Conservation (phyloP, 1,140 invertebrate genomes). For the Zelostemma sp. region DNA sequence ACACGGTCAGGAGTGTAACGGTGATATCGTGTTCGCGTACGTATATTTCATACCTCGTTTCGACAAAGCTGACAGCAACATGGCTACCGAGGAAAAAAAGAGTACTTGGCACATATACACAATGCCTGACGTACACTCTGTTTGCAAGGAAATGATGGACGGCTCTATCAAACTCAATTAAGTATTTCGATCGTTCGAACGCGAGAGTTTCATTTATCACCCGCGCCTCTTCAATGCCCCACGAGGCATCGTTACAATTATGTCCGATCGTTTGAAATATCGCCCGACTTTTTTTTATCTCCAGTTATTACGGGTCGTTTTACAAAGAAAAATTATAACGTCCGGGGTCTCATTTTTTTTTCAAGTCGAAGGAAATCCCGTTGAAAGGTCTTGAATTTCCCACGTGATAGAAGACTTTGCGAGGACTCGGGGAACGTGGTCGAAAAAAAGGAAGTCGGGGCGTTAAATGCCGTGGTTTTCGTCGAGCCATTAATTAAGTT, state of each 20-base stretch:
- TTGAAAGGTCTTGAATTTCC: slow-evolving; percentile 13
- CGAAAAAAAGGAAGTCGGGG: slow-evolving; percentile 34
- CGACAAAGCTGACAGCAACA: slow-evolving; percentile 33
- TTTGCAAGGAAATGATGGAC: background rate
- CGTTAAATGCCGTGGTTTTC: slow-evolving; percentile 51
- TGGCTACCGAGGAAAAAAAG: slow-evolving; percentile 32
- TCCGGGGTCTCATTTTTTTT: background rate
- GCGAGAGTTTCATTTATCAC: background rate
- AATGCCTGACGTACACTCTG: background rate
- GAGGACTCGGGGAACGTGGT: background rate
- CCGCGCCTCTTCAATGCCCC: too few relatives aligned
- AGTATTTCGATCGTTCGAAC: background rate
- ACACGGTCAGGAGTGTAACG: slow-evolving; percentile 32
- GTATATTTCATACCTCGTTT: slow-evolving; percentile 19
- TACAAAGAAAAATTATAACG: background rate
- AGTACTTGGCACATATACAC: background rate
- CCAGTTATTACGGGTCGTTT: background rate
- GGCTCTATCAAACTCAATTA: background rate
- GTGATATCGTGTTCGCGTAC: slow-evolving; percentile 31
- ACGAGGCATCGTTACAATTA: too few relatives aligned
- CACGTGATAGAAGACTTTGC: slow-evolving; percentile 15
- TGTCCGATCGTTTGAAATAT: too few relatives aligned
- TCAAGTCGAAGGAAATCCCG: slow-evolving; percentile 11
- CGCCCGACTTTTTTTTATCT: background rate
- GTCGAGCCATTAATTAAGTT: slow-evolving; percentile 37